Evolutionary conservation across 2,888 invertebrate genomes (phyloP).

Genomic region (Salticus scenicus): DNA sequence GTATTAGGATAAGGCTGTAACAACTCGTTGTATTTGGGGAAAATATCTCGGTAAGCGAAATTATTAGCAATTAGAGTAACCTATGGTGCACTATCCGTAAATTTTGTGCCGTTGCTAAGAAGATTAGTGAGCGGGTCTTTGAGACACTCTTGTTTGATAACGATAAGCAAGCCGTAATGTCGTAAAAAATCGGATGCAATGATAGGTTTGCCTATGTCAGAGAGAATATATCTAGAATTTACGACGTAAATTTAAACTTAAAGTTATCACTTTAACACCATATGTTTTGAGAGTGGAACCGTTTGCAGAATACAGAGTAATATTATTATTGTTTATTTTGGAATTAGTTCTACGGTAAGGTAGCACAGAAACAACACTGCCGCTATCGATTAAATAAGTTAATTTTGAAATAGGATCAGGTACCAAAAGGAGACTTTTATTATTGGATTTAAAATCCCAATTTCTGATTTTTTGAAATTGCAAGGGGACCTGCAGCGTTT

Average conservation of each 20-base stretch:
- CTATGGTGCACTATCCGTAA: too few relatives aligned
- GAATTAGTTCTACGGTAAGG: neutral
- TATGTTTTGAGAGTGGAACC: too few relatives aligned
- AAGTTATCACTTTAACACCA: too few relatives aligned
- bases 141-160: neutral
- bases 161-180: neutral
- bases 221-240: neutral
- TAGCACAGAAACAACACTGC: neutral
- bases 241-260: neutral
- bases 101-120: too few relatives aligned
- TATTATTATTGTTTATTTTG: neutral
- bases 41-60: too few relatives aligned
- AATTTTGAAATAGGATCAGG: neutral
- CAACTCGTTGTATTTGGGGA: too few relatives aligned
- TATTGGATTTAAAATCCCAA: too few relatives aligned
- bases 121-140: neutral
- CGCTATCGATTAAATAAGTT: neutral
- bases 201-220: neutral
- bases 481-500: neutral
- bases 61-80: too few relatives aligned
- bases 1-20: too few relatives aligned
- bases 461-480: too few relatives aligned
- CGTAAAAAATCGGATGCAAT: neutral
- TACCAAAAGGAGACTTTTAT: neutral
- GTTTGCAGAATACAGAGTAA: neutral